These are phyloP conservation scores for Lacerta agilis DNA, from an alignment of 2,797 vertebrate genomes.

Conservation along the genomic window DNA sequence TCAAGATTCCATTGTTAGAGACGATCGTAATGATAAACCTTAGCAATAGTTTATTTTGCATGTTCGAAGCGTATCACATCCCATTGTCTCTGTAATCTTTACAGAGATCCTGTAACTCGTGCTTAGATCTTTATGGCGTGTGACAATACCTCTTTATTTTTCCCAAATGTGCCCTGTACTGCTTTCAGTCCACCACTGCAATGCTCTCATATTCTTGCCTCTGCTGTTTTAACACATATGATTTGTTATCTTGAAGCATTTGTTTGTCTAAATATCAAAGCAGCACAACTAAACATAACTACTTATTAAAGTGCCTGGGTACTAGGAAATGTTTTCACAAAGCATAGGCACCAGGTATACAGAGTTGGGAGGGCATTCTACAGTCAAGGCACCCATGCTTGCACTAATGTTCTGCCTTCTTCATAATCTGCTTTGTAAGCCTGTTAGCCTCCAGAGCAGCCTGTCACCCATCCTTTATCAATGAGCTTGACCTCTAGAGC, in stretches of 20 bases:
- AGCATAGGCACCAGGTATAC: not conserved
- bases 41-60: not conserved
- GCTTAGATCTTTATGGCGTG: no score
- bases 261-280: no score
- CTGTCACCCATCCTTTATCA: not conserved
- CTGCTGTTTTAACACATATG: no score
- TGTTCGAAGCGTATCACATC: not conserved
- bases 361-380: not conserved
- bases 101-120: not conserved
- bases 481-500: not conserved
- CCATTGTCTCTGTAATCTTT: not conserved
- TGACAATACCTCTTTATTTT: no score
- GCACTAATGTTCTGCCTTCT: not conserved
- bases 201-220: not conserved
- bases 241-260: no score
- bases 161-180: no score
- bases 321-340: not conserved
- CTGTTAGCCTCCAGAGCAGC: rapidly evolving
- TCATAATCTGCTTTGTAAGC: not conserved
- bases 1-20: no score
- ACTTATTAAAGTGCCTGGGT: no score
- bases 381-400: not conserved
- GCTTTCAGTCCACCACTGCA: no score
- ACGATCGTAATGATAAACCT: no score
- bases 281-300: no score